A percentile compares a stretch with the other conserved stretches of the same genome.
Evolutionary conservation across 1,140 invertebrate species (phyloP).

Genomic region (Euglossa dilemma): DNA sequence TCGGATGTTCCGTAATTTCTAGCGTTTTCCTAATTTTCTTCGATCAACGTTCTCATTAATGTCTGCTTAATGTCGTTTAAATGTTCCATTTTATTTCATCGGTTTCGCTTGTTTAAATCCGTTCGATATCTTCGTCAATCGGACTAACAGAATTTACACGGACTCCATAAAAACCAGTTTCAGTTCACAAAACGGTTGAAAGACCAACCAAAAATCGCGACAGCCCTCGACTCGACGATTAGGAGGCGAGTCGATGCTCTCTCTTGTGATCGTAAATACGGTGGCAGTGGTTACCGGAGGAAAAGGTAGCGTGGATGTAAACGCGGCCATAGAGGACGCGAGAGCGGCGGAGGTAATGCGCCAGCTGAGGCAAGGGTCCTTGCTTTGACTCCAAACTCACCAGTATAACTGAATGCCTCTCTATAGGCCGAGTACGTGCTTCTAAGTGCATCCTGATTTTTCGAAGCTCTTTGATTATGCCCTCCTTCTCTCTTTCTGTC

Average conservation of each 20-base stretch:
- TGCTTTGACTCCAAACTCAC: conserved; percentile 76
- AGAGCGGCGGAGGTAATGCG: conserved; percentile 55
- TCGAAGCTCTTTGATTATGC: conserved; percentile 75
- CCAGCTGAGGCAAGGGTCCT: conserved; percentile 72
- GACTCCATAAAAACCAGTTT: not conserved
- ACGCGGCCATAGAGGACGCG: conserved; percentile 38
- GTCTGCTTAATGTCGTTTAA: no score
- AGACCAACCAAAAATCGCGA: not conserved
- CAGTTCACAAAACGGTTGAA: not conserved
- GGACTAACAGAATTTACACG: no score
- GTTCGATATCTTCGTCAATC: no score
- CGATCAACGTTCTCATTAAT: no score
- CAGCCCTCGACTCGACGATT: not conserved
- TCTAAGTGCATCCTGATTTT: conserved; percentile 77
- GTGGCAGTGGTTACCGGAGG: conserved; percentile 18
- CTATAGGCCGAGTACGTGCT: conserved; percentile 73
- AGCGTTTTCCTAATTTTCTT: not conserved
- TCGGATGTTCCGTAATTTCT: not conserved
- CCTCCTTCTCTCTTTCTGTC: conserved; percentile 29
- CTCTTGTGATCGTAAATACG: conserved; percentile 21
- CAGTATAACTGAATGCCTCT: conserved; percentile 76
- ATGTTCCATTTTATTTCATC: no score
- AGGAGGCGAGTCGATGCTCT: conserved; percentile 16
- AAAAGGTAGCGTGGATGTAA: conserved; percentile 37
- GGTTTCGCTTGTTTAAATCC: no score